Conservation (phyloP, 1,140 invertebrate genomes). For the Brachionus sp. region DNA sequence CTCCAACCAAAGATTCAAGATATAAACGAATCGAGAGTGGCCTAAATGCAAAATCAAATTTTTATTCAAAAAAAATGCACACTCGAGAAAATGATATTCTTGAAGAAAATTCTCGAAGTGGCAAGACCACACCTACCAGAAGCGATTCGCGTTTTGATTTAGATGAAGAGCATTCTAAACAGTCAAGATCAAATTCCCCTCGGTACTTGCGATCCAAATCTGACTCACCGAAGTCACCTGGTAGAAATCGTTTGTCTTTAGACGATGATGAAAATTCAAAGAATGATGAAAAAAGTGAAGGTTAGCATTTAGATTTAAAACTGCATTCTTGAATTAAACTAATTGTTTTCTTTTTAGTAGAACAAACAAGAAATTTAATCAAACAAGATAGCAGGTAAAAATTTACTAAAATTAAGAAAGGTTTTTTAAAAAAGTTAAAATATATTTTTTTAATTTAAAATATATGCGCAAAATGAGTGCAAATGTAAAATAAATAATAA, state of each 20-base stretch:
- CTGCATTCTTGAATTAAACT: not conserved
- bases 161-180: not conserved
- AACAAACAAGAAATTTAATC: not conserved
- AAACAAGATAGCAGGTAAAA: conserved; percentile 9
- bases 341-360: not conserved
- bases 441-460: not conserved
- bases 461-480: too few relatives aligned
- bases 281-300: not conserved
- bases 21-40: conserved; percentile 20
- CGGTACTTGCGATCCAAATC: not conserved
- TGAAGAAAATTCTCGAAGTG: conserved; percentile 16
- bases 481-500: not conserved
- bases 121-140: conserved; percentile 5
- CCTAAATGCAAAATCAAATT: conserved; percentile 3
- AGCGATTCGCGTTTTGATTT: not conserved
- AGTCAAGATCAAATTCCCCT: not conserved
- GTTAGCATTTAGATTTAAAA: not conserved
- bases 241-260: not conserved
- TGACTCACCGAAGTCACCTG: not conserved
- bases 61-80: not conserved
- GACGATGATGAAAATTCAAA: not conserved
- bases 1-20: not conserved
- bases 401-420: too few relatives aligned
- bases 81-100: not conserved
- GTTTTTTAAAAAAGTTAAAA: not conserved